Percentiles rank a stretch among this genome's conserved stretches.
Conservation (phyloP, 1,140 invertebrate species). For the Wasmannia auropunctata region DNA sequence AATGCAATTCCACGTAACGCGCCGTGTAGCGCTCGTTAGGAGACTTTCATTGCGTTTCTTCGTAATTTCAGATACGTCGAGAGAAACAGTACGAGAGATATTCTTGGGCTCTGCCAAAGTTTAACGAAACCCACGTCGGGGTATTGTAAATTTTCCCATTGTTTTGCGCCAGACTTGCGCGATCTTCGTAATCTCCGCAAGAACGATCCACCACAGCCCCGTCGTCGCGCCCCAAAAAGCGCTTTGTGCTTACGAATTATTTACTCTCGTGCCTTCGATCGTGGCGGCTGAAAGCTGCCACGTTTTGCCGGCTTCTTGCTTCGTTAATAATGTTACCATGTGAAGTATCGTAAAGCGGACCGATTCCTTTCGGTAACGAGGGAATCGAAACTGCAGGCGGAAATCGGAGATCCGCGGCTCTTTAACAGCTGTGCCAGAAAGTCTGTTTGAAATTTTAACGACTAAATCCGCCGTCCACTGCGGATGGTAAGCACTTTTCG, state of each 20-base stretch:
- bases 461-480: not conserved
- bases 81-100: constrained; percentile 12
- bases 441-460: constrained; percentile 37
- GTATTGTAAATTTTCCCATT: constrained; percentile 52
- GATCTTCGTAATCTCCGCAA: constrained; percentile 55
- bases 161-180: constrained; percentile 34
- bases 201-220: constrained; percentile 7
- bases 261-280: constrained; percentile 13
- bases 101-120: constrained; percentile 33
- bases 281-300: constrained; percentile 9
- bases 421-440: constrained; percentile 8
- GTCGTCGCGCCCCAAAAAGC: constrained; percentile 32
- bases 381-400: not conserved
- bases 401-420: not conserved
- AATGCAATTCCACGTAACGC: constrained; percentile 23
- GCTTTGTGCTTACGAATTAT: constrained; percentile 50
- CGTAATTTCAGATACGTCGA: constrained; percentile 36
- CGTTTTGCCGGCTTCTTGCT: constrained; percentile 39
- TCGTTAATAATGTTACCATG: constrained; percentile 44
- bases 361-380: constrained; percentile 33
- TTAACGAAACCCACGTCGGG: constrained; percentile 16
- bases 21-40: constrained; percentile 18
- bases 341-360: constrained; percentile 33
- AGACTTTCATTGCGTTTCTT: constrained; percentile 44
- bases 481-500: constrained; percentile 22